These are phyloP conservation scores for Alfaro cultratus DNA, from an alignment of 2,797 vertebrate genomes.

Conservation along the genomic window DNA sequence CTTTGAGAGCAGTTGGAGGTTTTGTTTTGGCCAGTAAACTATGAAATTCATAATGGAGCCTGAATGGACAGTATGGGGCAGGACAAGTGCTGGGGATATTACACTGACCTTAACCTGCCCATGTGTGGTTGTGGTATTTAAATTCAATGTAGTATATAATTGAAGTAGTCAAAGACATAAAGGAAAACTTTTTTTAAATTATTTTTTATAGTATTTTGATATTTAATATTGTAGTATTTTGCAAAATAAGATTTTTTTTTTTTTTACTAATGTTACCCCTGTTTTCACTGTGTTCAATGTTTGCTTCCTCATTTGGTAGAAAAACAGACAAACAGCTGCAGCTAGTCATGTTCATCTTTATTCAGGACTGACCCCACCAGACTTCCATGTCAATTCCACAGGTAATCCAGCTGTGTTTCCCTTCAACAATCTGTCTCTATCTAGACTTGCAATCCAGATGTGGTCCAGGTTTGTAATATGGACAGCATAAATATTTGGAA, in stretches of 20 bases:
- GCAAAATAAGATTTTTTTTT: too few relatives aligned
- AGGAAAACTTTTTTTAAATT: neutral
- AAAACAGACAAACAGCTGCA: constrained; percentile 39
- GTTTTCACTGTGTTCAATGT: neutral
- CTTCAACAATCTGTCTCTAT: constrained; percentile 45
- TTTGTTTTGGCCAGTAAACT: constrained; percentile 34
- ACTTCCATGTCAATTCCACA: constrained; percentile 46
- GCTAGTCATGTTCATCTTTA: constrained; percentile 52
- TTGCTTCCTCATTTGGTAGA: constrained; percentile 30
- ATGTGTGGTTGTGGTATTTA: constrained; percentile 33
- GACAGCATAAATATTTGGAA: constrained; percentile 26
- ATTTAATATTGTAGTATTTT: too few relatives aligned
- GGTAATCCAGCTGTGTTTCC: constrained; percentile 59
- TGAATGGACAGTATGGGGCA: constrained; percentile 34
- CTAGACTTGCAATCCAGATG: constrained; percentile 33
- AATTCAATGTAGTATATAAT: neutral
- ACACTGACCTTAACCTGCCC: constrained; percentile 25
- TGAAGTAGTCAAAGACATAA: too few relatives aligned
- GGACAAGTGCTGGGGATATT: constrained; percentile 19
- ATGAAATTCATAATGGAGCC: constrained; percentile 24
- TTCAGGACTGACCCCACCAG: constrained; percentile 52
- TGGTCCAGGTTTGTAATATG: constrained; percentile 45
- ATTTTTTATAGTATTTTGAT: neutral
- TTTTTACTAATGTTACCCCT: too few relatives aligned
- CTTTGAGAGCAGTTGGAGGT: constrained; percentile 25